These are phyloP conservation scores for Antennarius maculatus DNA, from an alignment of 2,797 vertebrate genomes.

Conservation along the genomic window DNA sequence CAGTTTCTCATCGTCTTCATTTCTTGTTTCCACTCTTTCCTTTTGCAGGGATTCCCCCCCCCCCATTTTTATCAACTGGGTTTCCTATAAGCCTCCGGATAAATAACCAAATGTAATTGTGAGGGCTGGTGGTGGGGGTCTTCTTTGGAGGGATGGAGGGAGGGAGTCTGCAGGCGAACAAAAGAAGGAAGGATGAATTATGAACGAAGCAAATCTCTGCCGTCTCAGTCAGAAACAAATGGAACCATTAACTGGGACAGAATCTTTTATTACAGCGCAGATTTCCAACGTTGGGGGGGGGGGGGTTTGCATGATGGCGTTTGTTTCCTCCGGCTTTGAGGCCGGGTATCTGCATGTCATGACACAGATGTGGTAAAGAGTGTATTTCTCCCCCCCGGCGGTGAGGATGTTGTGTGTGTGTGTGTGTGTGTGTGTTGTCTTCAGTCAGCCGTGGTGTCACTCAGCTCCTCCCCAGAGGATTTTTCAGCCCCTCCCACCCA, in stretches of 20 bases:
- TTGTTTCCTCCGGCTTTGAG: background rate
- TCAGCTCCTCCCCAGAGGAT: conserved; percentile 19
- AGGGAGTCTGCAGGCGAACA: conserved; percentile 3
- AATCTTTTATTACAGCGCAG: background rate
- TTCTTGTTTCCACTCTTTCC: conserved; percentile 3
- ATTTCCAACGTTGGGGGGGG: background rate
- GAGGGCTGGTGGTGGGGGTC: conserved; percentile 5
- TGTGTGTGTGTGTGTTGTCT: background rate
- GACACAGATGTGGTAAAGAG: conserved; percentile 29
- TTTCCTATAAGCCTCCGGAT: conserved; percentile 37
- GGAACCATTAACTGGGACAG: conserved; percentile 29
- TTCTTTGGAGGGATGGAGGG: conserved; percentile 12
- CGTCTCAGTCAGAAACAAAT: conserved; percentile 18
- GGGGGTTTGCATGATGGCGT: background rate
- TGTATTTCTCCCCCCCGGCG: background rate
- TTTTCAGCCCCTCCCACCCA: conserved; percentile 14
- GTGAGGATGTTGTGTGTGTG: conserved; percentile 14
- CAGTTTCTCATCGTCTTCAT: conserved; percentile 8
- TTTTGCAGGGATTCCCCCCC: conserved; percentile 11
- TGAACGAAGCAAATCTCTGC: conserved; percentile 28
- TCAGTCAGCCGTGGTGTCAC: conserved; percentile 2
- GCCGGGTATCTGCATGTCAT: conserved; percentile 6
- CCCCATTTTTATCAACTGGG: background rate
- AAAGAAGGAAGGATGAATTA: conserved; percentile 35
- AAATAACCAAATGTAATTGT: conserved; percentile 33